Conservation (phyloP, 2,797 vertebrate species). For the Chelidonichthys spinosus region DNA sequence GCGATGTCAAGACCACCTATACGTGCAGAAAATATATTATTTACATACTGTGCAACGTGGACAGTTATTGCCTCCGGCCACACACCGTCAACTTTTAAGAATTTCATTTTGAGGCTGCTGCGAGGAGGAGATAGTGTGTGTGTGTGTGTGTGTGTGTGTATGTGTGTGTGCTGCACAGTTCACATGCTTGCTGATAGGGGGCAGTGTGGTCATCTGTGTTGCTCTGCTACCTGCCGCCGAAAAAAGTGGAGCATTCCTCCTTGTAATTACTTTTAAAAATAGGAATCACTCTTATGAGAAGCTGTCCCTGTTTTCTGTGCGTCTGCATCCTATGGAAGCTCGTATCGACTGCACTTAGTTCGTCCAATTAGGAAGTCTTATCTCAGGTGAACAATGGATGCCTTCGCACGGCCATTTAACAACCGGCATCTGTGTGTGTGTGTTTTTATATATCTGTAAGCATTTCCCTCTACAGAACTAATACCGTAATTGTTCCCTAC, state of each 20-base stretch:
- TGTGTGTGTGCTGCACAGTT: conserved; percentile 10
- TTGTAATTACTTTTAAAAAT: conserved; percentile 42
- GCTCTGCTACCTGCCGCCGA: conserved; percentile 6
- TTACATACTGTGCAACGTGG: conserved; percentile 34
- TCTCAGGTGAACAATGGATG: conserved; percentile 34
- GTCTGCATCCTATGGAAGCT: conserved; percentile 15
- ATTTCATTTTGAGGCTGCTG: conserved; percentile 44
- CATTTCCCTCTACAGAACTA: neutral
- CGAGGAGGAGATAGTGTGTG: conserved; percentile 26
- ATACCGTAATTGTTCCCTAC: conserved; percentile 26
- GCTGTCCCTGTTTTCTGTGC: conserved; percentile 7
- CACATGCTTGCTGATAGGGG: conserved; percentile 60
- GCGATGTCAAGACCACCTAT: conserved; percentile 10
- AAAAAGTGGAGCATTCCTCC: conserved; percentile 1
- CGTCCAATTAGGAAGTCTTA: conserved; percentile 37
- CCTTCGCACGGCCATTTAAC: conserved; percentile 21
- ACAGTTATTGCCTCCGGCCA: conserved; percentile 21
- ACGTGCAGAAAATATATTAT: conserved; percentile 25
- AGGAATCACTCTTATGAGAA: conserved; percentile 21
- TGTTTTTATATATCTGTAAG: conserved; percentile 15
- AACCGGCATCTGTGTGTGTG: neutral
- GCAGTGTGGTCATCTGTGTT: conserved; percentile 70
- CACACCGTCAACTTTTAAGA: conserved; percentile 21
- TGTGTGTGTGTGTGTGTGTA: no score
- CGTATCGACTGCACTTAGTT: conserved; percentile 14